Conservation (phyloP, 1,140 invertebrate genomes). For the Coptotermes formosanus region DNA sequence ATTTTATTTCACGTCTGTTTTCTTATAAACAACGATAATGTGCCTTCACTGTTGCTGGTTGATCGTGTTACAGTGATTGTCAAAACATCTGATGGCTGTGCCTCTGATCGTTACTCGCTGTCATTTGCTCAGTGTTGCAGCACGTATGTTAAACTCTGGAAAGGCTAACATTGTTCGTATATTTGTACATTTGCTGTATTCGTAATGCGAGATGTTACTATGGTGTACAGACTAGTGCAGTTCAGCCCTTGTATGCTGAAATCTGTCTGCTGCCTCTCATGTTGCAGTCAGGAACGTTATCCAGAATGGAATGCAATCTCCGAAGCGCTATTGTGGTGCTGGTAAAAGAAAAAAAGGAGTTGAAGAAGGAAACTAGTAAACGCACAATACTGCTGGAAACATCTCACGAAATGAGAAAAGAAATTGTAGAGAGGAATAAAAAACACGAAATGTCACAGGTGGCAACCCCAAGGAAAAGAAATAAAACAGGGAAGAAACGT, state of each 20-base stretch:
- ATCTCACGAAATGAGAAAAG: background rate
- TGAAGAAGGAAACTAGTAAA: background rate
- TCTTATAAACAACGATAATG: too few species aligned
- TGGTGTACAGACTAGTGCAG: background rate
- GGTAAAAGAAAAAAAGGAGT: background rate
- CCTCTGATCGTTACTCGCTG: too few species aligned
- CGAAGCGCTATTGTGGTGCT: background rate
- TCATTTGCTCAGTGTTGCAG: too few species aligned
- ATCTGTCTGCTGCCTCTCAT: background rate
- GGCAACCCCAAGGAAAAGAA: background rate
- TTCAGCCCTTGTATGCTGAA: background rate
- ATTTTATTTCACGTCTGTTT: too few species aligned
- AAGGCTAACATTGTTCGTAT: background rate
- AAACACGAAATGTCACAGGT: background rate
- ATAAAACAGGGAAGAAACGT: background rate
- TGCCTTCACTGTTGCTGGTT: too few species aligned
- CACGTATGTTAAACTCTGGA: too few species aligned
- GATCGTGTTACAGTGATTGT: too few species aligned
- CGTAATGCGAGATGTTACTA: background rate
- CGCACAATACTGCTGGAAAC: background rate
- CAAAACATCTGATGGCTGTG: too few species aligned
- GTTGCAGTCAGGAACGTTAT: background rate
- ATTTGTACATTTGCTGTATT: background rate
- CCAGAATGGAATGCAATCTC: background rate
- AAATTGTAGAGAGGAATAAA: slow-evolving; percentile 2